Conservation (phyloP, 2,888 invertebrate species). For the Xanthia icteritia region DNA sequence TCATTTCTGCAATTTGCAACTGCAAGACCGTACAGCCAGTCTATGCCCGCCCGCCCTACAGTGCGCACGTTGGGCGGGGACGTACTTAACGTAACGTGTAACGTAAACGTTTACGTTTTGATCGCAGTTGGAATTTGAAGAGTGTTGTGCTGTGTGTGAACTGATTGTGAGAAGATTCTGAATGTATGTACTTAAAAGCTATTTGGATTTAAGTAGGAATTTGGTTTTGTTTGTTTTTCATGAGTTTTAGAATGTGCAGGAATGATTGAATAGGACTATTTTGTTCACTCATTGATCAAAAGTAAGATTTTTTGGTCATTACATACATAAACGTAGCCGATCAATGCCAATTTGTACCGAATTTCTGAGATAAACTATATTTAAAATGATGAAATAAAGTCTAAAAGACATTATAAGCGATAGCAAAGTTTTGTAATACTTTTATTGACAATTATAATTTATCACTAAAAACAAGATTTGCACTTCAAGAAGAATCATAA, state of each 20-base stretch:
- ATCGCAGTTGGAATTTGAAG: constrained; percentile 33
- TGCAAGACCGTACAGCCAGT: constrained; percentile 72
- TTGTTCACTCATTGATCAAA: not conserved
- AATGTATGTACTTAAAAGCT: constrained; percentile 58
- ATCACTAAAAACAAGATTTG: not conserved
- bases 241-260: not conserved
- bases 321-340: not conserved
- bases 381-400: not conserved
- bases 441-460: not conserved
- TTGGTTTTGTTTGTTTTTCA: not conserved
- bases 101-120: constrained; percentile 64
- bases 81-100: constrained; percentile 47
- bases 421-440: not conserved
- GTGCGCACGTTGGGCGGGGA: constrained; percentile 75
- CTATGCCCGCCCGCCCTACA: constrained; percentile 74
- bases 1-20: constrained; percentile 68
- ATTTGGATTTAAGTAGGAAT: constrained; percentile 16
- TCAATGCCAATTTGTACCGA: too few relatives aligned
- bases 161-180: constrained; percentile 34
- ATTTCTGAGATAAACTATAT: not conserved
- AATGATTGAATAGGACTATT: not conserved
- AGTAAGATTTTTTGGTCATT: not conserved
- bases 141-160: constrained; percentile 58
- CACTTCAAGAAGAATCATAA: not conserved
- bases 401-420: not conserved